Evolutionary conservation across 2,888 invertebrate species (phyloP).

Genomic region (Volucella zonaria): DNA sequence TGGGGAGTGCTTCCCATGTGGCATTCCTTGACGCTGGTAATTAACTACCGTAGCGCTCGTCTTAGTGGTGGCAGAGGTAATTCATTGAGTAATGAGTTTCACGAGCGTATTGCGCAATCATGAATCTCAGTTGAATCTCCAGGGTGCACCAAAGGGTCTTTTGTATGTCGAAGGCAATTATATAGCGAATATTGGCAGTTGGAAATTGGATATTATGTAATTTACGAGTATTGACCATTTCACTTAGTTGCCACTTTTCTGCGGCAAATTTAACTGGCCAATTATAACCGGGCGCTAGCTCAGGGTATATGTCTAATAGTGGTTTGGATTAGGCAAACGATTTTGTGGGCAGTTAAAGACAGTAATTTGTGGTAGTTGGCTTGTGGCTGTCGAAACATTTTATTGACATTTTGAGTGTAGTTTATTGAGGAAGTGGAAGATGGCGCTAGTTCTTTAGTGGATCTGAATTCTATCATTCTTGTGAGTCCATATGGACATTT

Average conservation of each 20-base stretch:
- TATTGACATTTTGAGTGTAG: constrained; percentile 32
- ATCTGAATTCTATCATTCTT: too few species aligned
- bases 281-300: constrained; percentile 13
- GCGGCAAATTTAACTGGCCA: constrained; percentile 3
- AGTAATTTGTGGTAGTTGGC: not conserved
- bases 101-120: constrained; percentile 40
- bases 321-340: constrained; percentile 35
- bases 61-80: constrained; percentile 3
- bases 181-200: constrained; percentile 4
- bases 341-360: constrained; percentile 20
- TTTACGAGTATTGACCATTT: constrained; percentile 14
- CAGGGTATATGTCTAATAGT: not conserved
- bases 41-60: constrained; percentile 30
- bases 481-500: too few species aligned
- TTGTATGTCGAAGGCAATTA: not conserved
- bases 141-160: constrained; percentile 26
- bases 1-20: constrained; percentile 1
- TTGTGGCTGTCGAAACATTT: not conserved
- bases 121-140: constrained; percentile 13
- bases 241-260: not conserved
- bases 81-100: constrained; percentile 47
- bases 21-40: constrained; percentile 32
- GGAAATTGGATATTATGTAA: constrained; percentile 33
- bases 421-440: not conserved
- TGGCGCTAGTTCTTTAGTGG: too few species aligned